Evolutionary conservation across 1,140 invertebrate genomes (phyloP), one percentile per base, ranked within the genome.

Genomic region (Bombus confusus): DNA sequence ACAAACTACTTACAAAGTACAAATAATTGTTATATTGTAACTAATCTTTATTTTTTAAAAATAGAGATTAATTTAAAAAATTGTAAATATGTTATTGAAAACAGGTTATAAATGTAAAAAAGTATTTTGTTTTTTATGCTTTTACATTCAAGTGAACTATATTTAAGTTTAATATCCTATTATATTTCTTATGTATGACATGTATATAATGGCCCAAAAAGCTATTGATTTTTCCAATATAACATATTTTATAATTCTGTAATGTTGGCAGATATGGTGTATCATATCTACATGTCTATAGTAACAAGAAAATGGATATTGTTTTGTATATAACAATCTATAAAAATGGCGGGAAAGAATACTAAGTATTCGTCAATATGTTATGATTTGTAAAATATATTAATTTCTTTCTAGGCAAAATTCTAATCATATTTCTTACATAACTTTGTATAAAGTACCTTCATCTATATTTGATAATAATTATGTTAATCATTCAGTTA

Each of bases 401-500:
- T 47, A 12, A 57, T 43, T 34, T 59, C 41, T 10, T 73, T n/a
- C 59, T 71, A 81, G 1, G 15, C 64, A 37, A 43, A 39, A 43
- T n/a, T 8, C 9, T 18, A 9, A 22, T 68, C 22, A 64, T n/a
- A 28, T 22, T 64, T n/a, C 47, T 15, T 18, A 52, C 5, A 62
- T 81, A 81, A 73, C 52, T n/a, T 62, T 39, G 12, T 37, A 52
- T 6, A 8, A 34, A 9, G 6, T 41, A 72, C 28, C 2, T 59
- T 81, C 5, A n/a, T 28, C 25, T 31, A 0, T 25, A 41, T 41
- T 41, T 41, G 2, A 72, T 59, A 34, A 57, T 10, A 52, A 43
- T 47, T 8, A 52, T 37, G 22, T n/a, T 52, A 69, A 22, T 59
- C 28, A 47, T 64, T 57, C 34, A n/a, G 25, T 86, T 75, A 83